Conservation (phyloP, 2,113 vertebrate genomes). For the Cochlearius cochlearius region DNA sequence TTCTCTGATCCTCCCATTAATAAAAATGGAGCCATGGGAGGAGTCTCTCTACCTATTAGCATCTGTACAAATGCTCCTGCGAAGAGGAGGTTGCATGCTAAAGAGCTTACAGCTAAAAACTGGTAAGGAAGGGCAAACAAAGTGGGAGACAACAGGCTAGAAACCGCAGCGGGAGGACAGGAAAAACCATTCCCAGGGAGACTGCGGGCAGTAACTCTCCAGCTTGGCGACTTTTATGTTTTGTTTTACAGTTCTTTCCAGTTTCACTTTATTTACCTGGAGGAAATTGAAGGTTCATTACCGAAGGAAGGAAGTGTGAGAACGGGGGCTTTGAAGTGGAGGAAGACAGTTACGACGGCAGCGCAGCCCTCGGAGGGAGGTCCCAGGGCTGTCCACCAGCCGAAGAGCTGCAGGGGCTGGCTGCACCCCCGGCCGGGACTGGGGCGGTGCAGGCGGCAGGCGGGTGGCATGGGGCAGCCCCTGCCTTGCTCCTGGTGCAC, state of each 20-base stretch:
- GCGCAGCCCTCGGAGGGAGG: not conserved
- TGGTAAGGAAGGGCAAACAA: not conserved
- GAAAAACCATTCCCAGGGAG: not conserved
- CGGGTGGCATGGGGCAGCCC: not conserved
- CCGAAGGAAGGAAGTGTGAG: not conserved
- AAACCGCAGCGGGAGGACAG: not conserved
- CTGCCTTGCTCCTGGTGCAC: not conserved
- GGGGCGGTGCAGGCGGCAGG: rapidly evolving
- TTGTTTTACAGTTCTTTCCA: conserved; percentile 4
- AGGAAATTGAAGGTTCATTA: conserved; percentile 18
- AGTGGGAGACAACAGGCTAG: not conserved
- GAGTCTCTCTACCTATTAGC: not conserved
- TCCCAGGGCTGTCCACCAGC: not conserved
- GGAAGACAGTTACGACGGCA: not conserved
- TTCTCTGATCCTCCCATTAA: not conserved
- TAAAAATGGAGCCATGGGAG: not conserved
- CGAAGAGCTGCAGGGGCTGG: not conserved
- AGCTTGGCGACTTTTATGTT: not conserved
- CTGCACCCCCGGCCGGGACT: not conserved
- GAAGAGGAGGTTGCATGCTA: not conserved
- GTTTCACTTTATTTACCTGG: conserved; percentile 33
- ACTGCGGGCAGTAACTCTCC: not conserved
- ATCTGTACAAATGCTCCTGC: not conserved
- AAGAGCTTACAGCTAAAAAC: not conserved
- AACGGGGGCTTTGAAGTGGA: not conserved